A percentile compares a stretch with the other conserved stretches of the same genome.
Evolutionary conservation across 2,113 vertebrate species (phyloP).

Genomic region (Dicentrarchus labrax): DNA sequence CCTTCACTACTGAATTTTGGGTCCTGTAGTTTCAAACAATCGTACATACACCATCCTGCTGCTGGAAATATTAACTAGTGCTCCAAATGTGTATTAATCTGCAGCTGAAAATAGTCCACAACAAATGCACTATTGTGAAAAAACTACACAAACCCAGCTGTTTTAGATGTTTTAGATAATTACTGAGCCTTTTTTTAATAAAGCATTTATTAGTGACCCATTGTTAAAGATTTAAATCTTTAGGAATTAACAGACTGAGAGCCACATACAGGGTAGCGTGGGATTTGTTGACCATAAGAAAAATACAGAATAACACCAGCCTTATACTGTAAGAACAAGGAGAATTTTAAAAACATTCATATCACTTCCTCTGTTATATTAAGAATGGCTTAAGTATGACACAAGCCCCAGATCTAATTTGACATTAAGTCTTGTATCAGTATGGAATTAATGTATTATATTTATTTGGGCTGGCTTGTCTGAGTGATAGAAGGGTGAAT

Average conservation of each 20-base stretch:
- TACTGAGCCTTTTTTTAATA: background rate
- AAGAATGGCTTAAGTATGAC: background rate
- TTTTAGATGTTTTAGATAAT: background rate
- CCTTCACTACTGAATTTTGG: background rate
- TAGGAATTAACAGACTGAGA: no score
- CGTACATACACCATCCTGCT: no score
- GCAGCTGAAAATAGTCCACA: background rate
- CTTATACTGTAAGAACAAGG: no score
- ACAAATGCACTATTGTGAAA: no score
- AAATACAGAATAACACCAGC: no score
- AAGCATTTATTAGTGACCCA: background rate
- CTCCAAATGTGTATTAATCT: background rate
- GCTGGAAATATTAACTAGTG: no score
- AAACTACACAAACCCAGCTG: background rate
- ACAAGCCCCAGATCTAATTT: background rate
- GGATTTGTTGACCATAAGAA: no score
- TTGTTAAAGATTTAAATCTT: background rate
- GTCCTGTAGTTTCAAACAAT: no score
- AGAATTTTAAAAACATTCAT: no score
- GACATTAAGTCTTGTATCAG: background rate
- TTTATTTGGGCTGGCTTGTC: background rate
- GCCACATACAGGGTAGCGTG: background rate
- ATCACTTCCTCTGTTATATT: background rate
- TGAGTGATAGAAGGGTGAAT: background rate
- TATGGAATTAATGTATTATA: background rate